Evolutionary conservation across 2,888 invertebrate species (phyloP), one percentile per base, ranked within the genome.

Genomic region (Euspilapteryx auroguttella): DNA sequence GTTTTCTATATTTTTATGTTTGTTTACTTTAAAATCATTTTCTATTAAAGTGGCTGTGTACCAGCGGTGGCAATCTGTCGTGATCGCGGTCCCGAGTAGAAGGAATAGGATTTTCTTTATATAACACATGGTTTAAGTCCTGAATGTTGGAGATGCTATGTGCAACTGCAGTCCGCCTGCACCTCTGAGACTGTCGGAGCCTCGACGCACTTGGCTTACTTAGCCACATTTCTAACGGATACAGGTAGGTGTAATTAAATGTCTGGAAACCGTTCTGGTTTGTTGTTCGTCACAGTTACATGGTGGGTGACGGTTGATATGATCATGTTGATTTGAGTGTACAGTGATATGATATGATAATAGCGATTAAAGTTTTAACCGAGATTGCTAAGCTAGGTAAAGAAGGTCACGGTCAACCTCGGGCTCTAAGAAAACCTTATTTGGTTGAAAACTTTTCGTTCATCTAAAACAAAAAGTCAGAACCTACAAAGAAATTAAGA

Each of bases 241-340:
- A 44, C n/a, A n/a, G n/a, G n/a, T n/a, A 5, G 17, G 17, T 17
- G 17, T 49, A 59, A 58, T 62, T 62, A 61, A 50, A 49, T 46
- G 44, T 41, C 44, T 62, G 63, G 62, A 65, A 59, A 65, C 43
- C 48, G 59, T 55, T 51, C 52, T 55, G 51, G 50, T 54, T 58
- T 54, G 47, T 36, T 44, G 42, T 44, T 49, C 46, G 53, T 36
- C 36, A 51, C 38, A 61, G 51, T 54, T 35, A 21, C 11, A 35
- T 31, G 34, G 24, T 30, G n/a, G n/a, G n/a, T n/a, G n/a, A n/a
- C n/a, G n/a, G n/a, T n/a, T n/a, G n/a, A n/a, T n/a, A n/a, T n/a
- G n/a, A n/a, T n/a, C n/a, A n/a, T n/a, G n/a, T n/a, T n/a, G n/a
- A n/a, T n/a, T n/a, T n/a, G n/a, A n/a, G n/a, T n/a, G n/a, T n/a